These are phyloP conservation scores for Barnardius zonarius DNA, from an alignment of 2,113 vertebrate species.

Conservation along the genomic window DNA sequence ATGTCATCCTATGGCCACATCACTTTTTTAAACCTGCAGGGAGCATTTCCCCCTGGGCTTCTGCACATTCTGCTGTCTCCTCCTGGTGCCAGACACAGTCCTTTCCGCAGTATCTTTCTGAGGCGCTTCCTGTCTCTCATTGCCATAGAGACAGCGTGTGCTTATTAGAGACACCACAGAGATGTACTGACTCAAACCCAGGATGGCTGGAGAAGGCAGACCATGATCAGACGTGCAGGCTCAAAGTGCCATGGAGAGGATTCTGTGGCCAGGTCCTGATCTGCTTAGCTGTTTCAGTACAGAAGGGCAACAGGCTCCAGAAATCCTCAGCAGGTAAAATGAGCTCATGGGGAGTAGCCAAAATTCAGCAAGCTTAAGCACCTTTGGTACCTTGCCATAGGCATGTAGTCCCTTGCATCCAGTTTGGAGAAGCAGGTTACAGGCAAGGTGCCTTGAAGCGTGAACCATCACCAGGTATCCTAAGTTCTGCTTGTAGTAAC, in stretches of 20 bases:
- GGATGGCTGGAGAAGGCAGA: not conserved
- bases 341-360: not conserved
- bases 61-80: constrained; percentile 54
- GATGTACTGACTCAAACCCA: not conserved
- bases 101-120: constrained; percentile 52
- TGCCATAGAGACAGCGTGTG: constrained; percentile 62
- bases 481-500: not conserved
- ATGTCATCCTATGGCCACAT: not conserved
- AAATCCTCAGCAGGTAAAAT: not conserved
- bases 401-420: not conserved
- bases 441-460: not conserved
- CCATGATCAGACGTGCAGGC: not conserved
- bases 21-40: constrained; percentile 4
- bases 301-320: not conserved
- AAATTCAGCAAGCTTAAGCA: not conserved
- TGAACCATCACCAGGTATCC: not conserved
- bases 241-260: not conserved
- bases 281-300: not conserved
- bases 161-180: constrained; percentile 10
- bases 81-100: constrained; percentile 49
- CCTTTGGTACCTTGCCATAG: not conserved
- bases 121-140: constrained; percentile 26
- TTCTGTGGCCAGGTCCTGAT: not conserved
- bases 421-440: not conserved
- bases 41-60: constrained; percentile 1